phyloP scores from a whole-genome alignment of 1,140 invertebrate species.

The Spodoptera frugiperda region DNA sequence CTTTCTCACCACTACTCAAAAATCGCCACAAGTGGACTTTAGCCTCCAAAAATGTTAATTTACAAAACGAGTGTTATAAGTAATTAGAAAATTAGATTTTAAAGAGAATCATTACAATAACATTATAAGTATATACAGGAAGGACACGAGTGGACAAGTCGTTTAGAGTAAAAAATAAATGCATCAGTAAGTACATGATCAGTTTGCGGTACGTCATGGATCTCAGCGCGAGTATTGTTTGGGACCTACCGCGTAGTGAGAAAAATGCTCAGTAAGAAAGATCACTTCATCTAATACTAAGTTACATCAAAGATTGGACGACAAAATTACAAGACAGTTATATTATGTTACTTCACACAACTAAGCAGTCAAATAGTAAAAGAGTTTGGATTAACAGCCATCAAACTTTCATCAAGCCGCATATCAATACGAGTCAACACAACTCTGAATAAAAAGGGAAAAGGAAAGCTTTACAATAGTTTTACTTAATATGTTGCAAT shows the following conservation, averaged over 20 bases:
- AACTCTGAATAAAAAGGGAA: no score
- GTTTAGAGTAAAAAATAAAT: conserved; percentile 37
- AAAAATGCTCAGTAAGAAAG: conserved; percentile 22
- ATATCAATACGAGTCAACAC: not conserved
- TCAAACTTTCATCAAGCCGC: no score
- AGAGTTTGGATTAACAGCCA: not conserved
- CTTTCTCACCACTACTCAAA: not conserved
- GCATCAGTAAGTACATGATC: conserved; percentile 28
- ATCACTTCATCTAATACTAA: not conserved
- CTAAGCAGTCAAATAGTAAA: not conserved
- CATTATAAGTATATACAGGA: conserved; percentile 22
- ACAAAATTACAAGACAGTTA: not conserved
- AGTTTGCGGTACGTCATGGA: not conserved
- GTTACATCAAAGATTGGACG: conserved; percentile 17
- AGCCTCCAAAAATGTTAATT: conserved; percentile 29
- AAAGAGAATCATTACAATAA: conserved; percentile 17
- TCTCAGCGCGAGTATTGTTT: not conserved
- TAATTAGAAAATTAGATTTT: conserved; percentile 40
- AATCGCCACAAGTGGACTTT: conserved; percentile 1
- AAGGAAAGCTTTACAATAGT: no score
- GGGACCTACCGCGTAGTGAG: not conserved
- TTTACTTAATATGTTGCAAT: no score
- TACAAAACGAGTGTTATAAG: not conserved
- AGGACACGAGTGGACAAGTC: conserved; percentile 24
- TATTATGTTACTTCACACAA: not conserved